phyloP scores from a whole-genome alignment of 2,113 vertebrate genomes.

The Corapipo altera region DNA sequence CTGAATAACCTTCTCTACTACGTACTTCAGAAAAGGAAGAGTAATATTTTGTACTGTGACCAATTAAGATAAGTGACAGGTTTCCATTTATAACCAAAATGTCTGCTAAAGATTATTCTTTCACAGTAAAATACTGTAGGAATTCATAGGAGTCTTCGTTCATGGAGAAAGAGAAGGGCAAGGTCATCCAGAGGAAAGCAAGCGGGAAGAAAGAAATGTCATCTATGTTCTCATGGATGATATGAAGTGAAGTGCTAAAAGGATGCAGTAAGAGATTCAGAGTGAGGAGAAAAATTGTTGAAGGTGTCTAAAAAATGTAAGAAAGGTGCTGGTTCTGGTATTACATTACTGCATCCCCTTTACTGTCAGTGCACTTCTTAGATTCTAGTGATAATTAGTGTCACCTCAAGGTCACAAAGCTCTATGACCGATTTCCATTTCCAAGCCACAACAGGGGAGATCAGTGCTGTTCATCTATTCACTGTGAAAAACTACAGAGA shows the following conservation, averaged over 20 bases:
- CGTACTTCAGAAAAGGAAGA: not conserved
- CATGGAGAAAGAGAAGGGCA: not conserved
- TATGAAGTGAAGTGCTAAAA: conserved; percentile 14
- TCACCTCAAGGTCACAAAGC: not conserved
- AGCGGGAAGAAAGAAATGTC: not conserved
- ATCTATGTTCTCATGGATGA: not conserved
- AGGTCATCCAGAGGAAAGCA: not conserved
- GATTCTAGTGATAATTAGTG: conserved; percentile 1
- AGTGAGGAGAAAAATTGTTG: not conserved
- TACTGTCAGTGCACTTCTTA: not conserved
- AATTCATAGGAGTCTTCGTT: not conserved
- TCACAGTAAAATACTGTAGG: not conserved
- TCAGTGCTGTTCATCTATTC: not conserved
- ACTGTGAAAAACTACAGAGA: not conserved
- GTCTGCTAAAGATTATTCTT: not conserved
- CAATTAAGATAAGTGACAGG: not conserved
- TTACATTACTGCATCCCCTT: not conserved
- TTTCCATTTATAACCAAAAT: not conserved
- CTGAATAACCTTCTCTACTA: not conserved
- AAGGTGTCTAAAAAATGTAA: not conserved
- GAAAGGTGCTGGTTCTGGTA: not conserved
- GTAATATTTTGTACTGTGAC: not conserved
- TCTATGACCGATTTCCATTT: not conserved
- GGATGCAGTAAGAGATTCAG: not conserved
- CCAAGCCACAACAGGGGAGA: not conserved